Percentiles rank a stretch among this genome's conserved stretches.
phyloP scores from a whole-genome alignment of 2,888 invertebrate genomes.

The Drosophila affinis region DNA sequence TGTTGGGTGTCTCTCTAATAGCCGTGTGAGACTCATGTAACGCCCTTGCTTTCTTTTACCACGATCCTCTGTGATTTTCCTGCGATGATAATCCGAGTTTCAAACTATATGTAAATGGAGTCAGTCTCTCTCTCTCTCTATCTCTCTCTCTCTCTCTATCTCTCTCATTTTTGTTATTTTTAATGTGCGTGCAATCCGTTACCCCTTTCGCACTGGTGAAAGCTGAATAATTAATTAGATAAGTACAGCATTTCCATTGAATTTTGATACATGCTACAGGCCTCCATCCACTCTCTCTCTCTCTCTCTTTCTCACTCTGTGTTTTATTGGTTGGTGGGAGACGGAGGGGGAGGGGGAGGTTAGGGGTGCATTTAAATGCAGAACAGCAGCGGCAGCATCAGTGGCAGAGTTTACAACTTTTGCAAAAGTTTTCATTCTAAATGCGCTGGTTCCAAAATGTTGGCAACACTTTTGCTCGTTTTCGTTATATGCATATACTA shows the following conservation, averaged over 20 bases:
- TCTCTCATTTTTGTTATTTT: too few relatives aligned
- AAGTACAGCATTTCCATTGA: background rate
- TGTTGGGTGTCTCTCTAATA: too few relatives aligned
- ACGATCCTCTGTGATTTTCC: too few relatives aligned
- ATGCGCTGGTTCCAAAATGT: conserved; percentile 32
- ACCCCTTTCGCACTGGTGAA: too few relatives aligned
- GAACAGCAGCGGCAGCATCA: background rate
- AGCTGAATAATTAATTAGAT: background rate
- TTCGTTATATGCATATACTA: background rate
- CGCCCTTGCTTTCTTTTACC: too few relatives aligned
- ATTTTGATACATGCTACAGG: background rate
- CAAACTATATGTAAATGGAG: too few relatives aligned
- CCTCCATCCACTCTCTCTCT: background rate
- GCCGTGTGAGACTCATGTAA: too few relatives aligned
- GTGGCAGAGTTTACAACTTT: conserved; percentile 48
- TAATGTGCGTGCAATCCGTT: too few relatives aligned
- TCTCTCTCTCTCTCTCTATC: too few relatives aligned
- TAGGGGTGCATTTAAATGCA: conserved; percentile 36
- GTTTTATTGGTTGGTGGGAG: background rate
- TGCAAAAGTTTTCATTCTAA: conserved; percentile 46
- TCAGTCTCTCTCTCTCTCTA: too few relatives aligned
- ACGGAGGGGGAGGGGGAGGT: too few relatives aligned
- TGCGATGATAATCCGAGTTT: too few relatives aligned
- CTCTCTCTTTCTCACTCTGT: background rate
- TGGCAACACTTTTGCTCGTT: conserved; percentile 40